These are phyloP conservation scores for Novumbra hubbsi DNA, from an alignment of 2,797 vertebrate species.

Conservation along the genomic window DNA sequence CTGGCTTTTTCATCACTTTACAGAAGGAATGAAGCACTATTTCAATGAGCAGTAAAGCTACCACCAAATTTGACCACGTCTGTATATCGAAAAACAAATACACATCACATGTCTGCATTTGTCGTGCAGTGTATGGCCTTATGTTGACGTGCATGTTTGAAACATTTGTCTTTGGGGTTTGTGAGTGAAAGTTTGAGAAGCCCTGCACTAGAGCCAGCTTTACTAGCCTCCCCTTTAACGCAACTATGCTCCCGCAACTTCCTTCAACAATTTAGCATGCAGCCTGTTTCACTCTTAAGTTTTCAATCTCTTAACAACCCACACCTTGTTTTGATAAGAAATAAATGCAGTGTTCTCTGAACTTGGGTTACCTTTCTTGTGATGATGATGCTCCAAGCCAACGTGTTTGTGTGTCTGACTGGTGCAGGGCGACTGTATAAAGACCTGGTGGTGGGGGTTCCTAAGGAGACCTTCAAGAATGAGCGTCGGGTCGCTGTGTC, in stretches of 20 bases:
- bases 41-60: no score
- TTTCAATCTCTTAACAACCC: neutral
- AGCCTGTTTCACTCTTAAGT: neutral
- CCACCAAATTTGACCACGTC: no score
- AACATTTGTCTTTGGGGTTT: no score
- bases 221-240: neutral
- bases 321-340: neutral
- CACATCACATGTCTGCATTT: no score
- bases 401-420: constrained; percentile 16
- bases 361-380: neutral
- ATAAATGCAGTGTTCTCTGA: neutral
- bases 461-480: constrained; percentile 70
- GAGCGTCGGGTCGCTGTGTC: constrained; percentile 73
- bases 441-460: constrained; percentile 72
- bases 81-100: no score
- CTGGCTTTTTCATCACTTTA: no score
- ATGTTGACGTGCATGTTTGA: no score
- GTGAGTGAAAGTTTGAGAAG: no score
- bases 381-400: neutral
- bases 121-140: no score
- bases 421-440: constrained; percentile 65
- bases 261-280: neutral
- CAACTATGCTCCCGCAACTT: neutral
- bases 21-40: no score
- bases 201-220: constrained; percentile 5